A percentile compares a stretch with the other conserved stretches of the same genome.
Conservation (phyloP, 1,140 invertebrate genomes). For the Propsilocerus akamusi region DNA sequence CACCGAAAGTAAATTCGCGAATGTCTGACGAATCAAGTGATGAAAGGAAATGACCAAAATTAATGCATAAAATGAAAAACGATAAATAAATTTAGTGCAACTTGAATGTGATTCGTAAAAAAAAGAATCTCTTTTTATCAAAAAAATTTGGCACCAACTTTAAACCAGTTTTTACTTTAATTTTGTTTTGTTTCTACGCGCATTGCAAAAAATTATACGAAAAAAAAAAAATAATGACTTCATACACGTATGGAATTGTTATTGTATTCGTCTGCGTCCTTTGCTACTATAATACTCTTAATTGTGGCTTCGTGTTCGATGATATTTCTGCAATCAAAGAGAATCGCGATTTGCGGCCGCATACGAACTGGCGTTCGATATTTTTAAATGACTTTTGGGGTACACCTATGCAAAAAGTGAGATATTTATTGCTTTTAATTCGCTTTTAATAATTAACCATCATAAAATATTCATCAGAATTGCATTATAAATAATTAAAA, state of each 20-base stretch:
- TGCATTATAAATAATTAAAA: too few relatives aligned
- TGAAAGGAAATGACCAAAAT: conserved; percentile 2
- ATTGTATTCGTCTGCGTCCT: conserved; percentile 50
- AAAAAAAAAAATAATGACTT: conserved; percentile 1
- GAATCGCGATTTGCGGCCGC: conserved; percentile 79
- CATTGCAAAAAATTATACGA: not conserved
- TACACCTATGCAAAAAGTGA: conserved; percentile 89
- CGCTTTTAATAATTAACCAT: not conserved
- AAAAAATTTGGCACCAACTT: not conserved
- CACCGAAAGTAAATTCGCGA: too few relatives aligned
- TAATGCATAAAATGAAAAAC: not conserved
- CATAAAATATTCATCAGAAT: too few relatives aligned
- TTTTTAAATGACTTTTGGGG: conserved; percentile 98
- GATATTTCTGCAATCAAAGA: conserved; percentile 94
- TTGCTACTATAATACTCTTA: conserved; percentile 72
- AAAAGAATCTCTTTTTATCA: conserved; percentile 28
- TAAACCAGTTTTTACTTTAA: not conserved
- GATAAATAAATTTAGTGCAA: not conserved
- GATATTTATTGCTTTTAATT: not conserved
- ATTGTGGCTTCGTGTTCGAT: conserved; percentile 91
- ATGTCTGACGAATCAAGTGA: not conserved
- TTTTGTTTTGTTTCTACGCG: not conserved
- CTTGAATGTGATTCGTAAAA: conserved; percentile 37
- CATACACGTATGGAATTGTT: conserved; percentile 24
- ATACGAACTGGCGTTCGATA: conserved; percentile 74